Evolutionary conservation across 2,888 invertebrate species (phyloP).

Genomic region (Drosophila buzzatii): DNA sequence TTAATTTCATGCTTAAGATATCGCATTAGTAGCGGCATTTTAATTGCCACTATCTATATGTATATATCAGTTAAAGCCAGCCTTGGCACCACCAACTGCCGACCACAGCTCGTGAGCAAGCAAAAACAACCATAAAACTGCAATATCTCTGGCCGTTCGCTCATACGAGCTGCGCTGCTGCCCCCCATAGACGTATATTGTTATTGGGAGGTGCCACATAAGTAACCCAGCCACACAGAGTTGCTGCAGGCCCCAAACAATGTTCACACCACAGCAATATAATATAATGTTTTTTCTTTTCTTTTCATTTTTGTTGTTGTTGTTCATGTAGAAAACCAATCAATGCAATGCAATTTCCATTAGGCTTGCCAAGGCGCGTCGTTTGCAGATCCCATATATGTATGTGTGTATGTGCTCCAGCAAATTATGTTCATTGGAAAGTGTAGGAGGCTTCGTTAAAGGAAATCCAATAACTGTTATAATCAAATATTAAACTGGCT

Average conservation of each 20-base stretch:
- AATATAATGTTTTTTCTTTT: conserved; percentile 23
- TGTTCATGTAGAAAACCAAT: conserved; percentile 51
- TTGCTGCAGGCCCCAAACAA: conserved; percentile 58
- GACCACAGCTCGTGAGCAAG: conserved; percentile 40
- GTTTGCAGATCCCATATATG: conserved; percentile 22
- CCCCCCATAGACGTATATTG: conserved; percentile 60
- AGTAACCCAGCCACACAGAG: conserved; percentile 46
- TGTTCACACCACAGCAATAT: conserved; percentile 69
- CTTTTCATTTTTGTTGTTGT: neutral
- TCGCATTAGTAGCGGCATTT: conserved; percentile 69
- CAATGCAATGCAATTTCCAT: conserved; percentile 57
- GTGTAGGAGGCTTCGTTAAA: conserved; percentile 13
- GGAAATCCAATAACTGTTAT: conserved; percentile 4
- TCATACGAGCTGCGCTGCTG: conserved; percentile 23
- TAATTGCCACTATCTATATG: conserved; percentile 65
- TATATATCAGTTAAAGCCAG: conserved; percentile 31
- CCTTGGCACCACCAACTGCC: conserved; percentile 39
- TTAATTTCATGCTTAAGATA: conserved; percentile 80
- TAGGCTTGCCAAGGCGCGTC: conserved; percentile 30
- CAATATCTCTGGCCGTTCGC: conserved; percentile 43
- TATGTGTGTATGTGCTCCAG: conserved; percentile 14
- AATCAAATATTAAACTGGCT: neutral
- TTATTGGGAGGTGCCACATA: conserved; percentile 72
- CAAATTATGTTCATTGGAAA: conserved; percentile 24
- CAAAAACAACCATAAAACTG: conserved; percentile 28